Evolutionary conservation across 2,797 vertebrate species (phyloP).

Genomic region (Sphenopsis melanotis): DNA sequence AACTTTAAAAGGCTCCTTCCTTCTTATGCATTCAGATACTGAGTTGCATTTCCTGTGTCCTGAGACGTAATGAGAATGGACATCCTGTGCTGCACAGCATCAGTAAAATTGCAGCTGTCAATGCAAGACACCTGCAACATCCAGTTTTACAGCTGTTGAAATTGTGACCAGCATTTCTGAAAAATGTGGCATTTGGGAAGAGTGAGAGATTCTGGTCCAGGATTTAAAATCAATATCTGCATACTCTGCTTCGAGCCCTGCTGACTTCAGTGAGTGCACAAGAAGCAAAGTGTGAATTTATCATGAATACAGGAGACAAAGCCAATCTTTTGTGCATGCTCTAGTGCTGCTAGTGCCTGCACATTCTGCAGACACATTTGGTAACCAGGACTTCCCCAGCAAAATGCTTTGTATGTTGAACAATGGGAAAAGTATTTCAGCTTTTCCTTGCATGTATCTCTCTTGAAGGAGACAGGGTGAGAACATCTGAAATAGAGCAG

Average conservation of each 20-base stretch:
- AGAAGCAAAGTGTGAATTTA: not conserved
- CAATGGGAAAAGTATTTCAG: not conserved
- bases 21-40: not conserved
- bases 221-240: not conserved
- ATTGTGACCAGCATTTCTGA: not conserved
- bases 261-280: not conserved
- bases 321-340: not conserved
- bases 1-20: constrained; percentile 6
- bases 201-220: not conserved
- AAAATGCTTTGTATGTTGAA: not conserved
- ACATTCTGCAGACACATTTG: not conserved
- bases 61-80: not conserved
- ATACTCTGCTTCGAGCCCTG: not conserved
- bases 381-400: not conserved
- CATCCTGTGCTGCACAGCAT: constrained; percentile 9
- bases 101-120: not conserved
- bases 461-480: not conserved
- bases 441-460: not conserved
- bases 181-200: not conserved
- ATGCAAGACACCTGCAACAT: not conserved
- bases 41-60: constrained; percentile 9
- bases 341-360: not conserved
- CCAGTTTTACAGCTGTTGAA: not conserved
- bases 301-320: not conserved
- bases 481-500: not conserved